Base-by-base conservation (phyloP, 2,888 invertebrate species). In the Campaea margaritaria region DNA sequence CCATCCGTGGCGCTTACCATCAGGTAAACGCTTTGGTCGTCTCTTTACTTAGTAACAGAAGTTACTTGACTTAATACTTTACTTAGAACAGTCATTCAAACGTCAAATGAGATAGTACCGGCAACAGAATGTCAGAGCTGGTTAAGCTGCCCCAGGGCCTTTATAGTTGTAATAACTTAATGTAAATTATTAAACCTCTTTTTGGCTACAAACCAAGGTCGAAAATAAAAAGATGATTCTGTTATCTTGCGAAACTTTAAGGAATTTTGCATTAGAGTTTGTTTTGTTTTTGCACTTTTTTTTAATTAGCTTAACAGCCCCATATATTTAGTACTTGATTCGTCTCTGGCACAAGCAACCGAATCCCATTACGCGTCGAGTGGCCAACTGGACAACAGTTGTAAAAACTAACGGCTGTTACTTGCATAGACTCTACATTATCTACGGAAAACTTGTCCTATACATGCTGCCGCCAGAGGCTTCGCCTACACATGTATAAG, bases 371-470 rank as follows among this genome's bases (percentile, higher is more conserved):
- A 72, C 55, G 52, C 50, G 64, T 62, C 51, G 65, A 66, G 67
- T 58, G 62, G 65, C 59, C 62, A 66, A 72, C 73, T 67, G 67
- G 58, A 65, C 75, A 75, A 76, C 72, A 73, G 79, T 67, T 73
- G 79, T 79, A 76, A 81, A 81, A 79, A 79, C 71, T 75, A 69
- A 69, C 58, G 60, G 53, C 51, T 55, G 65, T 64, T 69, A 64
- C 58, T 65, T 70, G 68, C 70, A 70, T 65, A 67, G 58, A 58
- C 59, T 64, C 62, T 51, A 61, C 64, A 65, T 65, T 69, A 69
- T 61, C 7, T 49, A 54, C 52, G 34, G 50, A 55, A 43, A 58
- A 64, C 62, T 58, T 62, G 38, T 58, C 44, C 28, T 53, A 48
- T 52, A 21, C 21, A 21, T 3, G 21, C 21, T 5, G 3, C 21